Evolutionary conservation across 1,140 invertebrate genomes (phyloP), one percentile per base, ranked within the genome.

Genomic region (Platyscapa corneri): DNA sequence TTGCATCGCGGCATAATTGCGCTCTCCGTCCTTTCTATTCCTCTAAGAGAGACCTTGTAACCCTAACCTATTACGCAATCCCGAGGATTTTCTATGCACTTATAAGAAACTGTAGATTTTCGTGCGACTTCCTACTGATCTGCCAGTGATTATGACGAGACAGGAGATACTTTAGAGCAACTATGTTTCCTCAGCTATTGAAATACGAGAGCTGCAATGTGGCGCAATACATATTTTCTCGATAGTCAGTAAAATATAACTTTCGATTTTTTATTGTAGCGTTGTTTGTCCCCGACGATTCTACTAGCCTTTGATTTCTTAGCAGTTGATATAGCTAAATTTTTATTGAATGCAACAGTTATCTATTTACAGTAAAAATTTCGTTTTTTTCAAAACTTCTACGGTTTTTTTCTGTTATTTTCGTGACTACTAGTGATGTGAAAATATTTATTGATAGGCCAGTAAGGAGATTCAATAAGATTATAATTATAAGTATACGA

Each of bases 1-100:
- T 27, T 10, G 2, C n/a, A 42, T 39, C 34, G 30, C 65, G 10
- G 10, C 16, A 27, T 72, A 70, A 82, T 82, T 53, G 10, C 34
- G 56, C 10, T 34, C 10, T 39, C 34, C 65, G 34, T 81, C 64
- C 79, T 64, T 81, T 20, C 3, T 60, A 27, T 53, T 53, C 18
- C 2, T 27, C 20, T 23, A 27, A 23, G 20, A 6, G 23, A 37
- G 49, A 23, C 49, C 18, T 39, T n/a, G 27, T 0, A 39, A 78
- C 75, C 75, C 78, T 84, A 77, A 78, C 83, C 83, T n/a, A 78
- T 67, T 20, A 34, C 6, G 12, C 30, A 10, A 53, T 34, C 5
- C 2, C 53, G 53, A 56, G 18, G 53, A 60, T 60, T 60, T 60
- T 60, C 3, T 23, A 60, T 10, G 23, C 10, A 27, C 6, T 6